phyloP scores from a whole-genome alignment of 2,888 invertebrate genomes.

The Petrolisthes cinctipes region DNA sequence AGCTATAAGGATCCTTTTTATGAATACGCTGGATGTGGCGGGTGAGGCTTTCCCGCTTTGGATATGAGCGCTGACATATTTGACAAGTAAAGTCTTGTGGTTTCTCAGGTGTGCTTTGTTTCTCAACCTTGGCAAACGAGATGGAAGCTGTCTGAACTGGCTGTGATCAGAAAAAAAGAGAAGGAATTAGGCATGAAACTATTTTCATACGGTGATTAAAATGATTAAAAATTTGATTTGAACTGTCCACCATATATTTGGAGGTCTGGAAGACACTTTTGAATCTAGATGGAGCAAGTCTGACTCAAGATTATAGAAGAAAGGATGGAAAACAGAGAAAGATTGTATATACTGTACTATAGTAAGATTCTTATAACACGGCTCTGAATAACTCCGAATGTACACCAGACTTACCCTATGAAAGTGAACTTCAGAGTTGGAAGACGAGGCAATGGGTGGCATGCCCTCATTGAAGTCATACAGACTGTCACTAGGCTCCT shows the following conservation, averaged over 20 bases:
- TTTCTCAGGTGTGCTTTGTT: background rate
- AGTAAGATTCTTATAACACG: too few species aligned
- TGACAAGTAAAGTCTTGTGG: conserved; percentile 25
- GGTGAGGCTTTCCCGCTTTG: conserved; percentile 39
- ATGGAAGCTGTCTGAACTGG: conserved; percentile 6
- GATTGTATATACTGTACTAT: too few species aligned
- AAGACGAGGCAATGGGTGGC: conserved; percentile 33
- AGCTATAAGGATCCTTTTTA: conserved; percentile 39
- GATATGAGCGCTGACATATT: conserved; percentile 21
- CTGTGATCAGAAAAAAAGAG: background rate
- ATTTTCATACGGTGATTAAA: too few species aligned
- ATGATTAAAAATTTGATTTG: too few species aligned
- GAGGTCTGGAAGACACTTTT: background rate
- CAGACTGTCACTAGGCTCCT: conserved; percentile 42
- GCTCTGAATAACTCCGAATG: too few species aligned
- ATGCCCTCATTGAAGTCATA: conserved; percentile 43
- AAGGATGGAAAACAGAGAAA: too few species aligned
- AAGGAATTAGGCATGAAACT: background rate
- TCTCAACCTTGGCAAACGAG: conserved; percentile 5
- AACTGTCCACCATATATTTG: too few species aligned
- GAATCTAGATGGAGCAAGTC: background rate
- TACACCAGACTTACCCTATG: conserved; percentile 18
- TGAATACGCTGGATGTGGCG: conserved; percentile 42
- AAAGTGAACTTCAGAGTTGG: conserved; percentile 31
- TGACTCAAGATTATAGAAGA: background rate